phyloP scores from a whole-genome alignment of 2,113 vertebrate species.

The Dryoscopus gambensis region DNA sequence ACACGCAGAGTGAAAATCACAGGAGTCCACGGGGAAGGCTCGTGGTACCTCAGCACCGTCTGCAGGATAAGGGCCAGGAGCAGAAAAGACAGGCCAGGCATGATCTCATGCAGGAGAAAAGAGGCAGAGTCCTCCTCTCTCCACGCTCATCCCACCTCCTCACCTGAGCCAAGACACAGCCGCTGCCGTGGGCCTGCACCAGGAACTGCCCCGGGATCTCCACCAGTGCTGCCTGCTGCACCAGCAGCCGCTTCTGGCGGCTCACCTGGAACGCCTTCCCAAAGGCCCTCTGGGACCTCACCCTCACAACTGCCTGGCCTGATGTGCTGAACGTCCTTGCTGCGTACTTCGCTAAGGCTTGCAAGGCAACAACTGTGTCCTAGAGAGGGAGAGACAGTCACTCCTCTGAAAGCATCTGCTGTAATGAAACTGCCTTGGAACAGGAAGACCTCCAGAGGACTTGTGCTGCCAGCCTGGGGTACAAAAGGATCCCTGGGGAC shows the following conservation, averaged over 20 bases:
- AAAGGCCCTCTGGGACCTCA: conserved; percentile 59
- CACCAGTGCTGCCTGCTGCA: conserved; percentile 74
- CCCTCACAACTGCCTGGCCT: conserved; percentile 54
- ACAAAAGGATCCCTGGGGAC: neutral
- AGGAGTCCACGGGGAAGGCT: neutral
- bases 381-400: neutral
- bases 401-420: neutral
- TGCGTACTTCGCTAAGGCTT: conserved; percentile 81
- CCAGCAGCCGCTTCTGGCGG: conserved; percentile 73
- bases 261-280: conserved; percentile 69
- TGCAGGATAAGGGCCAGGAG: neutral
- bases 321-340: conserved; percentile 53
- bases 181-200: conserved; percentile 64
- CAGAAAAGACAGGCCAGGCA: neutral
- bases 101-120: neutral
- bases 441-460: neutral
- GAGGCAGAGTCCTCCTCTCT: neutral
- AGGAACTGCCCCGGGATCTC: conserved; percentile 69
- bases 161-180: conserved; percentile 80
- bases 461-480: accelerated
- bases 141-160: accelerated
- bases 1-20: conserved; percentile 1
- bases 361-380: conserved; percentile 86
- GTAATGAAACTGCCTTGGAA: accelerated
- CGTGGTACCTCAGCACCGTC: neutral